Base-by-base conservation (phyloP, 1,140 invertebrate species). In the Magallana ariakensis region DNA sequence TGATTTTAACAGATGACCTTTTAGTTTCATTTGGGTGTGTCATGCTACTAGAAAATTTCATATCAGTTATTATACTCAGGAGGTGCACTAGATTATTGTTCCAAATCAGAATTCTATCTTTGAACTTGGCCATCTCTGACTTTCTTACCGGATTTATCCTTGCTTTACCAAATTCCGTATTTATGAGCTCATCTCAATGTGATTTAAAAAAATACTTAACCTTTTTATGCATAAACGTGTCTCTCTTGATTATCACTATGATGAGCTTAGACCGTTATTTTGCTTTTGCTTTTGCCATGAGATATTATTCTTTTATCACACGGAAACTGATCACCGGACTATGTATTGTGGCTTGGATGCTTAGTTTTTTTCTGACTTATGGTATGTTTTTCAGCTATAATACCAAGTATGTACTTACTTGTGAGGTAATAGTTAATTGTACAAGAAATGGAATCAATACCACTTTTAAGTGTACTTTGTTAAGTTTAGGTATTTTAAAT, bases 91-190 rank as follows among this genome's bases (percentile, higher is more conserved):
- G 66, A 0, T 3, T 70, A 3, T 26, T 13, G 11, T 70, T 70
- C 33, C 66, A 70, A 70, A 70, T 70, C 66, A 19, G 22, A 22
- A 70, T 8, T 26, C 19, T 70, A 6, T 70, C 22, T 10, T 22
- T 70, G 5, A 70, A 70, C 26, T 70, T 70, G 66, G 66, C 66
- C 22, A 26, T 70, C 13, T 70, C 66, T 70, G 22, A 70, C 26
- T 26, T 26, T 33, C 8, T 70, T 6, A 70, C 22, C 5, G 66
- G 66, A 26, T 26, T 70, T 70, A 9, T 26, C 4, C 13, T 70
- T 13, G 7, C 7, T 22, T 13, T 70, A 4, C 66, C 66, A 26
- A 70, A 70, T 33, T 26, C 22, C 13, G 11, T 70, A 6, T 70
- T 11, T 11, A 33, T 26, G 22, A 70, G 0, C 13, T 13, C 11